These are phyloP conservation scores for Choristoneura rosaceana DNA, from an alignment of 2,888 invertebrate species.

Conservation along the genomic window DNA sequence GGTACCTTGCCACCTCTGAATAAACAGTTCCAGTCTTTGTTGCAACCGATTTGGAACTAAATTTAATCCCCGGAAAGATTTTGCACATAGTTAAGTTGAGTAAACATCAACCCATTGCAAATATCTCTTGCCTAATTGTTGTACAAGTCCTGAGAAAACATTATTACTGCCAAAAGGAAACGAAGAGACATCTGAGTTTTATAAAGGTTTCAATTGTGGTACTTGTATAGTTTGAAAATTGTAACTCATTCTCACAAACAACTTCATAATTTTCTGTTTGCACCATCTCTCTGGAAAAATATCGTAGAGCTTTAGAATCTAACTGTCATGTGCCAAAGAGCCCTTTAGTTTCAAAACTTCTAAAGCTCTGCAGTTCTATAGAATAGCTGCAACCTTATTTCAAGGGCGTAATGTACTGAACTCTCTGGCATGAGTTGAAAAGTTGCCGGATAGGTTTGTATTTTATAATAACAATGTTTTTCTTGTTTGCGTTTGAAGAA, in stretches of 20 bases:
- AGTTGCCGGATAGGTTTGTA: slow-evolving; percentile 43
- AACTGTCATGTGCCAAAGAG: slow-evolving; percentile 59
- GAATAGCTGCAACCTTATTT: neutral
- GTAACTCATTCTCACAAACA: slow-evolving; percentile 39
- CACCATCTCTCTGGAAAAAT: slow-evolving; percentile 47
- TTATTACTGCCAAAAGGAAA: slow-evolving; percentile 26
- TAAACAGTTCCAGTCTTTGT: slow-evolving; percentile 65
- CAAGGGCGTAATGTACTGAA: slow-evolving; percentile 47
- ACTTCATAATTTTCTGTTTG: slow-evolving; percentile 50
- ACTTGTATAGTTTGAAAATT: slow-evolving; percentile 38
- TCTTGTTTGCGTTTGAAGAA: slow-evolving; percentile 80
- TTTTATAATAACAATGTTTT: slow-evolving; percentile 75
- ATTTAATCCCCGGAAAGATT: slow-evolving; percentile 65
- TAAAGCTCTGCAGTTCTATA: neutral
- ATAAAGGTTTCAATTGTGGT: slow-evolving; percentile 6
- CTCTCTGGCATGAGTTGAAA: slow-evolving; percentile 39
- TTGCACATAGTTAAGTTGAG: slow-evolving; percentile 66
- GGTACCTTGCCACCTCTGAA: slow-evolving; percentile 69
- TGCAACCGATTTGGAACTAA: slow-evolving; percentile 53
- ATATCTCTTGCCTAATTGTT: slow-evolving; percentile 57
- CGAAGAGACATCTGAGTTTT: slow-evolving; percentile 31
- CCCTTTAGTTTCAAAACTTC: slow-evolving; percentile 46
- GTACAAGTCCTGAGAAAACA: slow-evolving; percentile 46
- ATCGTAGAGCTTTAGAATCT: slow-evolving; percentile 58
- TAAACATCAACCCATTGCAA: slow-evolving; percentile 70